Conservation (phyloP, 1,140 invertebrate genomes). For the Panulirus ornatus region DNA sequence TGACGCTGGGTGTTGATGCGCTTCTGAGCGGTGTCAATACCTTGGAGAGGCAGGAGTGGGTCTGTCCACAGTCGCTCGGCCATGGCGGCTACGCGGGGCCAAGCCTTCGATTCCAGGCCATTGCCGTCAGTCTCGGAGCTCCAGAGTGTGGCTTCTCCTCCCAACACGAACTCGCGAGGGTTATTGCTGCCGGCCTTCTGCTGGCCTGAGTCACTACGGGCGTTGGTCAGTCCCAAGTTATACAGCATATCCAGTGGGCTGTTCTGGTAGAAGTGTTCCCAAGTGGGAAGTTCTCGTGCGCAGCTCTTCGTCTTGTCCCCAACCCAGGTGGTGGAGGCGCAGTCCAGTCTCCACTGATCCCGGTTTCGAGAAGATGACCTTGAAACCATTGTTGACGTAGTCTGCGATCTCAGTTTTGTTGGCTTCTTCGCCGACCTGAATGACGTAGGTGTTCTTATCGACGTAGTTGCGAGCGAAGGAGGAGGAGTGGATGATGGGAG, state of each 20-base stretch:
- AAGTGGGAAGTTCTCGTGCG: constrained; percentile 77
- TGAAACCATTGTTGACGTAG: constrained; percentile 85
- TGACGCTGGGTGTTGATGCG: constrained; percentile 85
- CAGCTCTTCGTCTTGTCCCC: constrained; percentile 78
- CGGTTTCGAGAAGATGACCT: constrained; percentile 90
- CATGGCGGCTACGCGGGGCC: constrained; percentile 80
- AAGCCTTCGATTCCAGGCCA: constrained; percentile 44
- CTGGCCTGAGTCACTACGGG: constrained; percentile 70
- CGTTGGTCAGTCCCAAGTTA: constrained; percentile 75
- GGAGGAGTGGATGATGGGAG: constrained; percentile 86
- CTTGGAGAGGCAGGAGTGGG: constrained; percentile 78
- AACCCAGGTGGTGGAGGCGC: constrained; percentile 88
- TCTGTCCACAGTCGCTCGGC: constrained; percentile 89
- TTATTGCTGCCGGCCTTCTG: neutral
- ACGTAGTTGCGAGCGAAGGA: constrained; percentile 84
- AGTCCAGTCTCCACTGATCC: constrained; percentile 90
- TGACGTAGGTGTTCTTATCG: constrained; percentile 82
- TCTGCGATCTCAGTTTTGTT: constrained; percentile 83
- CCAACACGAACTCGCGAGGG: constrained; percentile 79
- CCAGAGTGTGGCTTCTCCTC: constrained; percentile 89
- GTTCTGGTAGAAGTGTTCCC: constrained; percentile 91
- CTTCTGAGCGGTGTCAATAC: constrained; percentile 81
- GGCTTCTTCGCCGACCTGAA: constrained; percentile 79
- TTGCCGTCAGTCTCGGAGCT: constrained; percentile 79
- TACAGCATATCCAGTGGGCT: constrained; percentile 81